Percentiles rank a stretch among this genome's conserved stretches.
These are phyloP conservation scores for Pantherophis alleghaniensis DNA, from an alignment of 2,797 vertebrate species.

Conservation along the genomic window DNA sequence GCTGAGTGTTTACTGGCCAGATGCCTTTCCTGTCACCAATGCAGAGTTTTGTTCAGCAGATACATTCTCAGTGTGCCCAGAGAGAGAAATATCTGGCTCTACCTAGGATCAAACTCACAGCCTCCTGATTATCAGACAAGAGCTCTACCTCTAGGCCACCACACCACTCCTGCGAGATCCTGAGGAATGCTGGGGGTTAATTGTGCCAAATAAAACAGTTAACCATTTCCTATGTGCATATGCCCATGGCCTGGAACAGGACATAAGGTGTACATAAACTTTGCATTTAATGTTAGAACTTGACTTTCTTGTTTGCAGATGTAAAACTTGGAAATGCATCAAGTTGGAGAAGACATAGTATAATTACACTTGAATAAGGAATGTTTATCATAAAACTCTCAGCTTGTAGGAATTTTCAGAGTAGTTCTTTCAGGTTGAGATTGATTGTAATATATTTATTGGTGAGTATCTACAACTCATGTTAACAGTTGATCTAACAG, in stretches of 20 bases:
- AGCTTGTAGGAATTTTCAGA: neutral
- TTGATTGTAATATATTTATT: conserved; percentile 9
- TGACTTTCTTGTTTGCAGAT: neutral
- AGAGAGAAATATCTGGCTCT: too few species aligned
- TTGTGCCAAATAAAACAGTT: neutral
- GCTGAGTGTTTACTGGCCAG: too few species aligned
- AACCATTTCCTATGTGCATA: neutral
- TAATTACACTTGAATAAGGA: neutral
- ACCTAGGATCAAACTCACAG: too few species aligned
- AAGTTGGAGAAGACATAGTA: neutral
- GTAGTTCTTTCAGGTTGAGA: neutral
- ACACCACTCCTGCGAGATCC: too few species aligned
- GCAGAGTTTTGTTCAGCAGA: too few species aligned
- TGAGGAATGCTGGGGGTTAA: neutral
- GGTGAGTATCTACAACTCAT: conserved; percentile 32
- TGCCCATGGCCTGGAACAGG: neutral
- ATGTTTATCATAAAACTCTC: neutral
- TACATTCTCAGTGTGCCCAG: too few species aligned
- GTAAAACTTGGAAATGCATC: neutral
- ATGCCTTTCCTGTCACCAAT: too few species aligned
- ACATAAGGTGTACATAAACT: neutral
- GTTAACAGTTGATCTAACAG: conserved; percentile 34
- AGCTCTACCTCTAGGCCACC: too few species aligned
- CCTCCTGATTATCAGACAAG: too few species aligned
- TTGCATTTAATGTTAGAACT: neutral